Evolutionary conservation across 2,113 vertebrate species (phyloP).

Genomic region (Mesitornis unicolor): DNA sequence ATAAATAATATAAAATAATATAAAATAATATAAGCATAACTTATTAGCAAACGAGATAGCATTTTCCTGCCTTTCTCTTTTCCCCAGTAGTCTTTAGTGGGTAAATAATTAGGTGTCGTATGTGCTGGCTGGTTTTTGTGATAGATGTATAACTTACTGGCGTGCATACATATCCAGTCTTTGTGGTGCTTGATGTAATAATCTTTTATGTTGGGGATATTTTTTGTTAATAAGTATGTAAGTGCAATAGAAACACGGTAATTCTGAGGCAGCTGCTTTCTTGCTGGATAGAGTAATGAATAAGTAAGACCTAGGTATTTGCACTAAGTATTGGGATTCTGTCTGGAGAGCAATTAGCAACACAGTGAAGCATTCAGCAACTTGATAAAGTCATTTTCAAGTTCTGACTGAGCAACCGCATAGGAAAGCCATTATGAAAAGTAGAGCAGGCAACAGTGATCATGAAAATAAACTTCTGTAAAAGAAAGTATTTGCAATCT

Average conservation of each 20-base stretch:
- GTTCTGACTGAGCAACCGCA: not conserved
- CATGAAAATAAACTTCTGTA: not conserved
- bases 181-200: not conserved
- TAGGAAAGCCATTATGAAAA: not conserved
- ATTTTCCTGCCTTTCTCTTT: not conserved
- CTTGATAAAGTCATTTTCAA: not conserved
- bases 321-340: not conserved
- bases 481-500: not conserved
- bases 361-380: not conserved
- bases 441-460: not conserved
- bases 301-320: not conserved
- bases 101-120: not conserved
- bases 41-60: not conserved
- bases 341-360: not conserved
- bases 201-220: not conserved
- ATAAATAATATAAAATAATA: too few relatives aligned
- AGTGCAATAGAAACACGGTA: not conserved
- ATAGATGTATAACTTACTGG: not conserved
- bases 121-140: not conserved
- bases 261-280: not conserved
- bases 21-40: too few relatives aligned
- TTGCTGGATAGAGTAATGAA: not conserved
- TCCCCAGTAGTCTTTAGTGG: not conserved
- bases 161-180: accelerated
- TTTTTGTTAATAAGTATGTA: not conserved